Base-by-base conservation (phyloP, 64 coral and sea anemone genomes). In the Montipora capricornis region DNA sequence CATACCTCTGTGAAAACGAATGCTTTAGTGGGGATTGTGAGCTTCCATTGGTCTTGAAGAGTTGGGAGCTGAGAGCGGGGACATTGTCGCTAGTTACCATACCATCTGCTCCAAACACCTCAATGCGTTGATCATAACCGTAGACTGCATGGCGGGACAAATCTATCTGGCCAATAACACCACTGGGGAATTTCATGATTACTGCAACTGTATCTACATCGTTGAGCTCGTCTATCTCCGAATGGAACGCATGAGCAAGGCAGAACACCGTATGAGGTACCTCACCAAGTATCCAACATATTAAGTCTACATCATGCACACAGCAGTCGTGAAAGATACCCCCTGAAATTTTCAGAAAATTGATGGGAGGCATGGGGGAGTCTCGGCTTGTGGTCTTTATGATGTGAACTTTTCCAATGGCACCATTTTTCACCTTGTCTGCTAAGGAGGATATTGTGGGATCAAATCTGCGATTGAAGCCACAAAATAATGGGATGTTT, bases 391-490 rank as follows among this genome's bases (percentile, higher is more conserved):
- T 98, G 44, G 88, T 91, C 4, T 93, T 98, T 2, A 95, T 68
- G 6, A 93, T 87, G 12, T 95, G 97, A 46, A 98, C 66, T 7
- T 90, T 80, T 9, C 97, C 97, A 82, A 98, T 74, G 8, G 49
- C 49, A 5, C 94, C 94, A 12, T 62, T 86, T 83, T n/a, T 84
- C 47, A 92, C 70, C 4, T 49, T 67, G 45, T 68, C 78, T 15
- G 77, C 73, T 29, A 98, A 46, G 19, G 70, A 78, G 0, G 47
- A 51, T 13, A 91, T 47, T 6, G 94, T 92, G 37, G 91, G 91
- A 84, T 98, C 97, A 82, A 98, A 98, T 20, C 97, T 87, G n/a
- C 97, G 88, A 77, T 98, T 98, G 26, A 95, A 98, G 52, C 90
- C 87, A 82, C 97, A 98, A 2, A 94, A 24, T 20, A 98, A 46